Evolutionary conservation across 1,140 invertebrate genomes (phyloP).

Genomic region (Harpegnathos saltator): DNA sequence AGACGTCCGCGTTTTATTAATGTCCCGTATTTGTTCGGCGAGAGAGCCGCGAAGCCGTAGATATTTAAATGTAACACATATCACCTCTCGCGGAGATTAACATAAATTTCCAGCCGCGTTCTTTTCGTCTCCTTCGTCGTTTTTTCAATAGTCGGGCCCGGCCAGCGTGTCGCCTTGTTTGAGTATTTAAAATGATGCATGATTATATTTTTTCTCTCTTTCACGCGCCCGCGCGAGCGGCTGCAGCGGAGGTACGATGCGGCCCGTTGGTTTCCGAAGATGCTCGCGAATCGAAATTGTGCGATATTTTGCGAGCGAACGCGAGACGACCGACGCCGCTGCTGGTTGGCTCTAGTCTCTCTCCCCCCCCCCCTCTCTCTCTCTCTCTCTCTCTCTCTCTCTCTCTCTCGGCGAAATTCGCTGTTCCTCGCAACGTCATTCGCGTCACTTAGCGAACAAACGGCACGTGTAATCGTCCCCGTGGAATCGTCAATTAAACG

Average conservation of each 20-base stretch:
- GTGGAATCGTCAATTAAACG: constrained; percentile 23
- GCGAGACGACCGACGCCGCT: not conserved
- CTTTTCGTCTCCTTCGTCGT: too few relatives aligned
- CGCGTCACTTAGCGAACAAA: not conserved
- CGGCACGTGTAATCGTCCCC: not conserved
- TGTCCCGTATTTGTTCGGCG: constrained; percentile 47
- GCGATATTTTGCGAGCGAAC: not conserved
- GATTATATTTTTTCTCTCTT: constrained; percentile 37
- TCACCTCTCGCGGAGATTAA: constrained; percentile 29
- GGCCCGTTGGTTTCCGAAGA: too few relatives aligned
- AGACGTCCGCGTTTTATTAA: constrained; percentile 60
- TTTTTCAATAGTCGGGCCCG: constrained; percentile 29
- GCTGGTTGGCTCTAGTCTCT: not conserved
- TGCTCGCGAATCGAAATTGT: not conserved
- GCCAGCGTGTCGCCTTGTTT: constrained; percentile 24
- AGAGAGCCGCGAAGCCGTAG: constrained; percentile 25
- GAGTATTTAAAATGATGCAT: constrained; percentile 46
- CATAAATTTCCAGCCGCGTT: constrained; percentile 45
- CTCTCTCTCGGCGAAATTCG: not conserved
- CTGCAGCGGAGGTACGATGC: too few relatives aligned
- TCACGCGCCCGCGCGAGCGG: too few relatives aligned
- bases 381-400: too few relatives aligned
- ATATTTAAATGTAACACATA: constrained; percentile 54
- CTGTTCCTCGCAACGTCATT: not conserved
- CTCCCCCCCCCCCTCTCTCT: too few relatives aligned